A percentile compares a stretch with the other conserved stretches of the same genome.
phyloP scores from a whole-genome alignment of 2,888 invertebrate genomes.

The Hemicrepidius hirtus region DNA sequence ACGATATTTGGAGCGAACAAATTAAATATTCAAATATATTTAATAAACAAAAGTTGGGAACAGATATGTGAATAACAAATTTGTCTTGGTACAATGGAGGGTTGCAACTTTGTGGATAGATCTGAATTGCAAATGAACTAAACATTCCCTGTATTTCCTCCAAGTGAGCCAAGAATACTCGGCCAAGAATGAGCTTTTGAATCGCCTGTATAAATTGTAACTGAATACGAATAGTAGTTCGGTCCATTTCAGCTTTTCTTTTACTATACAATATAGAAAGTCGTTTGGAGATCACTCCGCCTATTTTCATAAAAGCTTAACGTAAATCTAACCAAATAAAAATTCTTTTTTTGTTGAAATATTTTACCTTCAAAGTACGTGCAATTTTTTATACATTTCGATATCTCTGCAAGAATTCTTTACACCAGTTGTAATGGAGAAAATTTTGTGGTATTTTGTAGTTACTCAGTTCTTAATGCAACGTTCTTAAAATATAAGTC shows the following conservation, averaged over 20 bases:
- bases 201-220: constrained; percentile 38
- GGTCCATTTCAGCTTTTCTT: constrained; percentile 19
- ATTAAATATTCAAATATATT: constrained; percentile 49
- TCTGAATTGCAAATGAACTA: constrained; percentile 55
- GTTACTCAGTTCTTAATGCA: too few species aligned
- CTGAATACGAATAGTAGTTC: constrained; percentile 27
- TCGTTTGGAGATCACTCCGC: constrained; percentile 1
- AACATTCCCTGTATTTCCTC: constrained; percentile 33
- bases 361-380: neutral
- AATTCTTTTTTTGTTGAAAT: neutral
- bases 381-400: too few species aligned
- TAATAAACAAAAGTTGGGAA: constrained; percentile 50
- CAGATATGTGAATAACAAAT: constrained; percentile 52
- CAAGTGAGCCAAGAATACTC: constrained; percentile 36
- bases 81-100: constrained; percentile 44
- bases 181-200: constrained; percentile 43
- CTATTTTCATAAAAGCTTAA: constrained; percentile 22
- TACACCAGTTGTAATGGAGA: too few species aligned
- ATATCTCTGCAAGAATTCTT: too few species aligned
- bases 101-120: constrained; percentile 52
- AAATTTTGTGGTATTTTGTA: too few species aligned
- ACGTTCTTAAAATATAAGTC: too few species aligned
- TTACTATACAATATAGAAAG: constrained; percentile 8
- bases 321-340: constrained; percentile 7
- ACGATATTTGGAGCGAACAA: constrained; percentile 10